Percentiles rank a stretch among this genome's conserved stretches.
Conservation (phyloP, 2,888 invertebrate genomes). For the Torymus tubicola region DNA sequence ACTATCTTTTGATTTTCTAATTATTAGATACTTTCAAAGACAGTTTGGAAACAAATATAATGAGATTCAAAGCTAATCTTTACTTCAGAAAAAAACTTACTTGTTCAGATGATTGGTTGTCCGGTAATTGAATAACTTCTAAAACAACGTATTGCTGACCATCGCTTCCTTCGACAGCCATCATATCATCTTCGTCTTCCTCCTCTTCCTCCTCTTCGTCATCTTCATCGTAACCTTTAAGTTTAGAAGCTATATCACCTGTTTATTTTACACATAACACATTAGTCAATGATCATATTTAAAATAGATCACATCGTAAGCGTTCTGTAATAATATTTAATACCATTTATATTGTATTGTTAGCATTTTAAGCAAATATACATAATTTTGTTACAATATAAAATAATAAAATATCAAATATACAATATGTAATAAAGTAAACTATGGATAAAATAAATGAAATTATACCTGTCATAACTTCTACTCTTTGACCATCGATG, state of each 20-base stretch:
- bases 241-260: slow-evolving; percentile 70
- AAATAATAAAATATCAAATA: slow-evolving; percentile 8
- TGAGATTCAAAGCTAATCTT: too few species aligned
- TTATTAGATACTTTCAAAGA: background rate
- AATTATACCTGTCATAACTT: slow-evolving; percentile 74
- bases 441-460: background rate
- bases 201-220: slow-evolving; percentile 78
- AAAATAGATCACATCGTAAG: slow-evolving; percentile 71
- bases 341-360: slow-evolving; percentile 22
- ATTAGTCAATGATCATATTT: slow-evolving; percentile 73
- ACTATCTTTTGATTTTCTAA: background rate
- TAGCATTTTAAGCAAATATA: too few species aligned
- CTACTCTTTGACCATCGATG: slow-evolving; percentile 78
- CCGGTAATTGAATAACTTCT: slow-evolving; percentile 88
- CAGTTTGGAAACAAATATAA: too few species aligned
- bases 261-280: slow-evolving; percentile 61
- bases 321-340: slow-evolving; percentile 57
- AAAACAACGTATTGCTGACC: slow-evolving; percentile 93
- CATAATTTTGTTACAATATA: background rate
- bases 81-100: slow-evolving; percentile 68
- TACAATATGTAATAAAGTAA: background rate
- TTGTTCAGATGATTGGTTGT: slow-evolving; percentile 83
- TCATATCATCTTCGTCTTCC: slow-evolving; percentile 80
- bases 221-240: slow-evolving; percentile 77
- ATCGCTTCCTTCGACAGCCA: slow-evolving; percentile 84